Evolutionary conservation across 1,140 invertebrate species (phyloP).

Genomic region (Samia ricini): DNA sequence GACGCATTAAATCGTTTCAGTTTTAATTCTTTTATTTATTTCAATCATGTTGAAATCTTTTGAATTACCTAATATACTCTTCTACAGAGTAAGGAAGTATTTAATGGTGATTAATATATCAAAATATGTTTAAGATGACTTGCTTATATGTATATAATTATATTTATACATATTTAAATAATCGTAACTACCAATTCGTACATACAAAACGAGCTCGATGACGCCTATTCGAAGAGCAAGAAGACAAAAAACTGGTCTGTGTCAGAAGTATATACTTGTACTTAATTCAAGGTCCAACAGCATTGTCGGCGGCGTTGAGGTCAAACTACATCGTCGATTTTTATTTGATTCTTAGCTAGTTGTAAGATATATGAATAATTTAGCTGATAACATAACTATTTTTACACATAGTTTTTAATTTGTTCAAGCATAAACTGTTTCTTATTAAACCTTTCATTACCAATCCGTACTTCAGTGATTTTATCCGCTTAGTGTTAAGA

Average conservation of each 20-base stretch:
- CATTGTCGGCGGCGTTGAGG: slow-evolving; percentile 38
- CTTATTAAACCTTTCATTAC: too few relatives aligned
- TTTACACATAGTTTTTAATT: background rate
- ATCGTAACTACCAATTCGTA: slow-evolving; percentile 34
- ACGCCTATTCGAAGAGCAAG: slow-evolving; percentile 38
- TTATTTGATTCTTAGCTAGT: slow-evolving; percentile 7
- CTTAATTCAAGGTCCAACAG: slow-evolving; percentile 51
- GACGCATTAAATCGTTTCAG: too few relatives aligned
- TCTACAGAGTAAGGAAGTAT: slow-evolving; percentile 25
- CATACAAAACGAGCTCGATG: slow-evolving; percentile 36
- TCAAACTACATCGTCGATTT: slow-evolving; percentile 23
- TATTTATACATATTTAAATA: slow-evolving; percentile 20
- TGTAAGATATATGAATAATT: background rate
- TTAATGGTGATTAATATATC: slow-evolving; percentile 39
- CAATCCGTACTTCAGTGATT: too few relatives aligned
- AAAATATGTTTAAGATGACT: slow-evolving; percentile 15
- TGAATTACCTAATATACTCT: slow-evolving; percentile 54
- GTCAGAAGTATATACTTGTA: slow-evolving; percentile 37
- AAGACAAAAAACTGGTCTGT: slow-evolving; percentile 55
- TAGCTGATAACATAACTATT: background rate
- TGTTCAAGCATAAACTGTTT: too few relatives aligned
- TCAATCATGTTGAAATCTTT: slow-evolving; percentile 35
- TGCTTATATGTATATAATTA: slow-evolving; percentile 11
- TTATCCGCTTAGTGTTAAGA: background rate
- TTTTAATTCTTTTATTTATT: too few relatives aligned